Conservation (phyloP, 2,113 vertebrate species). For the Saccopteryx leptura region DNA sequence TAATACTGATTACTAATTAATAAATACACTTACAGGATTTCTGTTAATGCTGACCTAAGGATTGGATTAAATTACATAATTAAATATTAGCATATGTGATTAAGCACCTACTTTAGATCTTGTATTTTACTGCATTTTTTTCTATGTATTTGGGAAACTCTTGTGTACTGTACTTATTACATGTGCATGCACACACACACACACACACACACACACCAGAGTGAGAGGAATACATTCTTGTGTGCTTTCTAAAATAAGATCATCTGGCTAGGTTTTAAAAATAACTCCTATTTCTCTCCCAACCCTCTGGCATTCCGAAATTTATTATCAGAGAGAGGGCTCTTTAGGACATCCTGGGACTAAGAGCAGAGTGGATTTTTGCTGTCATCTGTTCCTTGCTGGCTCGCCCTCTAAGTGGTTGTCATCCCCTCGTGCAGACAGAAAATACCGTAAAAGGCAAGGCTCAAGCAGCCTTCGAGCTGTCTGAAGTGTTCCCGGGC, state of each 20-base stretch:
- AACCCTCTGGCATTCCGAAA: conserved; percentile 50
- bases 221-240: neutral
- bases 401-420: conserved; percentile 84
- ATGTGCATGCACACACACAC: neutral
- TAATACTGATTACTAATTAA: neutral
- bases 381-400: conserved; percentile 85
- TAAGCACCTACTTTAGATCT: neutral
- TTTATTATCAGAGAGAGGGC: conserved; percentile 61
- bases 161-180: neutral
- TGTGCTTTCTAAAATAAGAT: conserved; percentile 49
- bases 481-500: conserved; percentile 86
- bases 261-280: conserved; percentile 28
- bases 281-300: neutral
- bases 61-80: conserved; percentile 49
- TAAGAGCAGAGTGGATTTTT: conserved; percentile 62
- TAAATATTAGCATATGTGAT: neutral
- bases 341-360: conserved; percentile 59
- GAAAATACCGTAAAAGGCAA: conserved; percentile 94
- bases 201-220: neutral
- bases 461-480: conserved; percentile 84
- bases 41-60: conserved; percentile 3
- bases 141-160: neutral
- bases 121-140: neutral
- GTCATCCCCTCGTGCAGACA: conserved; percentile 86
- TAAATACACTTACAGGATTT: neutral